Evolutionary conservation across 2,797 vertebrate genomes (phyloP), one percentile per base, ranked within the genome.

Genomic region (Hephaestus fuliginosus): DNA sequence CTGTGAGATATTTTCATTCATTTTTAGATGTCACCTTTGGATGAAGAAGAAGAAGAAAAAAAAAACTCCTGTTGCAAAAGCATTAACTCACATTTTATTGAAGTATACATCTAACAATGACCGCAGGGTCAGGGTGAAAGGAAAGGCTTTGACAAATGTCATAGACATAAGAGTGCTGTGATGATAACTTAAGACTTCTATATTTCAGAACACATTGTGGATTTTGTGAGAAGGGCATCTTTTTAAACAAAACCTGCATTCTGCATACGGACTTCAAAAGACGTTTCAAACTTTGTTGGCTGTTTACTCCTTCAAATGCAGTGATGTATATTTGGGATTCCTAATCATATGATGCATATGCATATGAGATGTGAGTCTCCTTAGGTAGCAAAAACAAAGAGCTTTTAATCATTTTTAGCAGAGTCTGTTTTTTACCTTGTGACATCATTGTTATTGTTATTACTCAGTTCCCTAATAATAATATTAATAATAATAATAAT

Each of bases 1-100:
- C 81, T 83, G 36, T 61, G 66, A 86, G 63, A 85, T 49, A 55
- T 46, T 83, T 84, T 51, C 46, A 74, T 79, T 83, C 73, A 76
- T 82, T 70, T 84, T 80, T 77, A 56, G 71, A 64, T 44, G 71
- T 52, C 14, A 15, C 61, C 46, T 85, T 82, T 76, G 65, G 85
- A 84, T 74, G 62, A 53, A 71, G 30, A 33, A 33, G 30, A 33
- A 33, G 30, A 33, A 33, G 30, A 70, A 64, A 2, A 39, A 39
- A 8, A 39, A 70, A 64, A 66, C 28, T 69, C 69, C 55, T 7
- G 9, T 80, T 67, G 52, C 51, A 44, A 57, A 52, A 62, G 57
- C 49, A 71, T 10, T 51, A 76, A 65, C 57, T 78, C 61, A 41
- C 14, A 51, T 66, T 55, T 70, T 66, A 81, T 75, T 82, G 75